phyloP scores from a whole-genome alignment of 2,797 vertebrate species.

The Melanotaenia nigrans region DNA sequence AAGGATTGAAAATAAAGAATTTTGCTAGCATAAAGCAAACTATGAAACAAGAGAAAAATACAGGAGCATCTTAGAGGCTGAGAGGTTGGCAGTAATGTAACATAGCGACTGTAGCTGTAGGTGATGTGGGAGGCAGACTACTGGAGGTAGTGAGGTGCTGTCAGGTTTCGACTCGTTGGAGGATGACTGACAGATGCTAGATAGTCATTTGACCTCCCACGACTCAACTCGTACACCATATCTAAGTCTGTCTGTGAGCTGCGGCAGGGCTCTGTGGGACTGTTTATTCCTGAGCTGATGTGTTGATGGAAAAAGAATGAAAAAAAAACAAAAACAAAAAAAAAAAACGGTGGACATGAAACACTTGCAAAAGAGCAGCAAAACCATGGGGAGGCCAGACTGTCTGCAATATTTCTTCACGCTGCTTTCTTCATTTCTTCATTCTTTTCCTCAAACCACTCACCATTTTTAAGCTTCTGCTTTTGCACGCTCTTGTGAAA shows the following conservation, averaged over 20 bases:
- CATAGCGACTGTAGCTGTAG: conserved; percentile 35
- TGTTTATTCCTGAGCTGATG: conserved; percentile 42
- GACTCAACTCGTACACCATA: conserved; percentile 12
- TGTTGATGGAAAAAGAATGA: conserved; percentile 18
- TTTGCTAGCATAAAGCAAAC: background rate
- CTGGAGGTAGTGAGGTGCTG: conserved; percentile 47
- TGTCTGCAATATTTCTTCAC: conserved; percentile 23
- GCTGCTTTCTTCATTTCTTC: conserved; percentile 1
- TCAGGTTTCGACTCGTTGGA: conserved; percentile 54
- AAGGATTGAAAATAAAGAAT: background rate
- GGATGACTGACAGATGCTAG: conserved; percentile 67
- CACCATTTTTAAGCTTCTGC: too few species aligned
- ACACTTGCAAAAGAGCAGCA: conserved; percentile 21
- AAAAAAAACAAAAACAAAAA: too few species aligned
- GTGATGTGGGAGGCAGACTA: conserved; percentile 55
- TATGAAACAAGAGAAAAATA: conserved; percentile 12
- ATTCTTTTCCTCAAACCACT: background rate
- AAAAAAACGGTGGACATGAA: conserved; percentile 17
- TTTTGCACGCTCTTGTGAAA: too few species aligned
- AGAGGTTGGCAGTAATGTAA: conserved; percentile 47
- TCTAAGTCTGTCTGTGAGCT: conserved; percentile 24
- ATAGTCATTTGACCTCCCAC: conserved; percentile 61
- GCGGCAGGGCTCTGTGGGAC: conserved; percentile 10
- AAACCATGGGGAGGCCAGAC: conserved; percentile 25
- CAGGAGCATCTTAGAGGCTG: conserved; percentile 34